A percentile compares a stretch with the other conserved stretches of the same genome.
Evolutionary conservation across 2,888 invertebrate genomes (phyloP).

Genomic region (Nomada ruficornis): DNA sequence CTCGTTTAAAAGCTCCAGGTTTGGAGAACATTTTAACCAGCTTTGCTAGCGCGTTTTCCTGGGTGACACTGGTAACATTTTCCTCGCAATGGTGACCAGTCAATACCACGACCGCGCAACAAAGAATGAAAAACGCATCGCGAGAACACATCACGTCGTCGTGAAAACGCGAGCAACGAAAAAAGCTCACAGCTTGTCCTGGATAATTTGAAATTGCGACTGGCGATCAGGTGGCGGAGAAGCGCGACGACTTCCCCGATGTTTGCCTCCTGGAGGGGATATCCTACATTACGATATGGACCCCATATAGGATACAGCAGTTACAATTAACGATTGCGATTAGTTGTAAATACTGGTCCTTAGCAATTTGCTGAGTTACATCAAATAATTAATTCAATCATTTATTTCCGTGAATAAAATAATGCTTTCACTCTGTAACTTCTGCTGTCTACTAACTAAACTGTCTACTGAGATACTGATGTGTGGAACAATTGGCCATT

Average conservation of each 20-base stretch:
- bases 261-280: slow-evolving; percentile 70
- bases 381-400: not conserved
- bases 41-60: slow-evolving; percentile 80
- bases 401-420: not conserved
- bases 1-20: slow-evolving; percentile 83
- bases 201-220: slow-evolving; percentile 74
- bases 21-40: slow-evolving; percentile 82
- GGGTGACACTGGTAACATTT: slow-evolving; percentile 64
- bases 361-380: not conserved
- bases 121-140: slow-evolving; percentile 54
- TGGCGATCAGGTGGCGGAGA: slow-evolving; percentile 62
- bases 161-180: slow-evolving; percentile 18
- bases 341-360: not conserved
- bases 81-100: slow-evolving; percentile 50
- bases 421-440: not conserved
- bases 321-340: slow-evolving; percentile 27
- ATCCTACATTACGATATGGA: slow-evolving; percentile 55
- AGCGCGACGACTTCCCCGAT: slow-evolving; percentile 50
- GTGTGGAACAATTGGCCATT: not conserved
- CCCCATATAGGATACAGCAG: slow-evolving; percentile 5
- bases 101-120: slow-evolving; percentile 49
- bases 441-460: too few relatives aligned
- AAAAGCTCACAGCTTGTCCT: slow-evolving; percentile 56
- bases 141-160: slow-evolving; percentile 49
- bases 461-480: not conserved